Conservation (phyloP, 1,140 invertebrate species). For the Lasioglossum albipes region DNA sequence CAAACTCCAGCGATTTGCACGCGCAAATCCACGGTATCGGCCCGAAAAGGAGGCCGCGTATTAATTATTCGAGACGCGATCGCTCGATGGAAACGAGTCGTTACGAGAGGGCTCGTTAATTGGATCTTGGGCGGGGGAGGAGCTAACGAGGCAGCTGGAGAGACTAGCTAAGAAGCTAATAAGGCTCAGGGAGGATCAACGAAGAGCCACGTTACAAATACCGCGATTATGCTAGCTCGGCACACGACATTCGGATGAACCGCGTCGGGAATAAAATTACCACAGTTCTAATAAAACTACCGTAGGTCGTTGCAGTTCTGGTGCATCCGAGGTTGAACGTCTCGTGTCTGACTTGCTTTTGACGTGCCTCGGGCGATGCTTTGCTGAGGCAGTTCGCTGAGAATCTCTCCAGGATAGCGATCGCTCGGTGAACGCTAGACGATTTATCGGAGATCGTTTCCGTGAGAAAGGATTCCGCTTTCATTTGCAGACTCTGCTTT, state of each 20-base stretch:
- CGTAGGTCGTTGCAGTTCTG: neutral
- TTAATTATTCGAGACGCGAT: slow-evolving; percentile 6
- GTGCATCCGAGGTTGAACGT: no score
- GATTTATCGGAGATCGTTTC: no score
- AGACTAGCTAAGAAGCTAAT: neutral
- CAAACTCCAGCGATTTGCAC: no score
- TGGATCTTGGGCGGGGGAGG: neutral
- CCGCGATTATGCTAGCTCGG: neutral
- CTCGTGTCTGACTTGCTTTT: no score
- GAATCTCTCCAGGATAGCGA: no score
- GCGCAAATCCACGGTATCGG: no score
- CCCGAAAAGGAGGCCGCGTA: neutral
- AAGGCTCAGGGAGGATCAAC: neutral
- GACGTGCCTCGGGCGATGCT: no score
- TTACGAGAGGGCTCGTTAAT: neutral
- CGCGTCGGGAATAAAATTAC: neutral
- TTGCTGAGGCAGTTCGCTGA: no score
- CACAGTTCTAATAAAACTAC: neutral
- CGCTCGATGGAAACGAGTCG: neutral
- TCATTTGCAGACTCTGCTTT: no score
- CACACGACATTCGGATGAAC: slow-evolving; percentile 7
- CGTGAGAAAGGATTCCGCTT: no score
- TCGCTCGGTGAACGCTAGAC: no score
- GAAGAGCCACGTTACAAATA: neutral
- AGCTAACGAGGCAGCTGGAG: neutral